Base-by-base conservation (phyloP, 2,797 vertebrate genomes). In the Buphagus erythrorhynchus region DNA sequence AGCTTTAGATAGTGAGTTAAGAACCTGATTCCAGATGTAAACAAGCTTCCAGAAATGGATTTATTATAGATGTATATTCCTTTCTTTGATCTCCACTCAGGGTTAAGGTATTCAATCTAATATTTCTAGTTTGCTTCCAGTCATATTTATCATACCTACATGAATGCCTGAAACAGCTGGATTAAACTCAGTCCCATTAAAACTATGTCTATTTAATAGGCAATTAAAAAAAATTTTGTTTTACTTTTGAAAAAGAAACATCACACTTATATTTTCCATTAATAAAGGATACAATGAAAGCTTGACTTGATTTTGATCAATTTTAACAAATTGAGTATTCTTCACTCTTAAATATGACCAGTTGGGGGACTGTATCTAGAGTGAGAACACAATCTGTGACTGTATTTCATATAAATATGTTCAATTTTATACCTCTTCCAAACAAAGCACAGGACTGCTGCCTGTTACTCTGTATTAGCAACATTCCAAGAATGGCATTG, bases 401-500 rank as follows among this genome's bases (percentile, higher is more conserved):
- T 33, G 29, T 3, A 12, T 46, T 69, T 84, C 45, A 33, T 33
- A 18, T 5, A 31, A 66, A 57, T 13, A 38, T 20, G 36, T 20
- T 62, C 14, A 3, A 11, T 81, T 87, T 85, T 48, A 69, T 14
- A 48, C 24, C 24, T 61, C 55, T 35, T 77, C 22, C 54, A 59
- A 40, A 19, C 9, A 63, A 66, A 48, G 72, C 62, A 29, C 42
- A 36, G 31, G 31, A 69, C 51, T 69, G 31, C 12, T 33, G 25
- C 31, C 35, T n/a, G 2, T 49, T 43, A 33, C 28, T 43, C 25
- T 16, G 3, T 18, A 58, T 35, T 16, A 35, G 46, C 28, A 36
- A 33, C 2, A 3, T 31, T 67, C 17, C 33, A 45, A 21, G n/a
- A 29, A 8, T 68, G 1, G 0, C 16, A 8, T 0, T 4, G 18